Evolutionary conservation across 2,113 vertebrate genomes (phyloP), one percentile per base, ranked within the genome.

Genomic region (Danio rerio): DNA sequence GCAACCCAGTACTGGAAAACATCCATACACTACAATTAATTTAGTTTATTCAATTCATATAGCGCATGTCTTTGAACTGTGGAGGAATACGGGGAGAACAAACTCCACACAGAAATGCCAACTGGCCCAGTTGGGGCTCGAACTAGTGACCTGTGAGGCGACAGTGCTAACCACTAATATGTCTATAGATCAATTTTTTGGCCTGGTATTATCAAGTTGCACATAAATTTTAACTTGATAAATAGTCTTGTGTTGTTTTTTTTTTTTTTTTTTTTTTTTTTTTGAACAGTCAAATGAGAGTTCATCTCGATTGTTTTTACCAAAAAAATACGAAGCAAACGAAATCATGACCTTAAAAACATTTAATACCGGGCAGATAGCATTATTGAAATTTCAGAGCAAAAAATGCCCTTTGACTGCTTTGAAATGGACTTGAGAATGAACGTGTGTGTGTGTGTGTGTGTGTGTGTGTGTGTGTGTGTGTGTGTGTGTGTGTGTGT

Each of bases 361-460:
- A 40, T 16, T 52, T 71, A 45, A 12, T 71, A 12, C 12, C 69
- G 18, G 13, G 12, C 20, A 63, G 43, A 77, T n/a, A 71, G 8
- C 8, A 16, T 63, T 50, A 47, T 71, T 52, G 49, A 16, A 63
- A 77, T 50, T 31, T 63, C 53, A 58, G 5, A 63, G 47, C 13
- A 9, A 18, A 49, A 47, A 12, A n/a, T 31, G 58, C 18, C 20
- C 58, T 63, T 63, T 76, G 55, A 9, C 73, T 59, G 0, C 31
- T 16, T n/a, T 59, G 42, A 76, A 61, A 61, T 47, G 56, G 75
- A 10, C 76, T 80, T 53, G 75, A 82, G 69, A 71, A 83, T 81
- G 52, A 84, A 49, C 80, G 86, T 81, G n/a, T 42, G 65, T 68
- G 65, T 78, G 83, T 75, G 52, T 58, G 59, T 50, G 49, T 20